Base-by-base conservation (phyloP, 2,113 vertebrate genomes). In the Hippocampus zosterae region DNA sequence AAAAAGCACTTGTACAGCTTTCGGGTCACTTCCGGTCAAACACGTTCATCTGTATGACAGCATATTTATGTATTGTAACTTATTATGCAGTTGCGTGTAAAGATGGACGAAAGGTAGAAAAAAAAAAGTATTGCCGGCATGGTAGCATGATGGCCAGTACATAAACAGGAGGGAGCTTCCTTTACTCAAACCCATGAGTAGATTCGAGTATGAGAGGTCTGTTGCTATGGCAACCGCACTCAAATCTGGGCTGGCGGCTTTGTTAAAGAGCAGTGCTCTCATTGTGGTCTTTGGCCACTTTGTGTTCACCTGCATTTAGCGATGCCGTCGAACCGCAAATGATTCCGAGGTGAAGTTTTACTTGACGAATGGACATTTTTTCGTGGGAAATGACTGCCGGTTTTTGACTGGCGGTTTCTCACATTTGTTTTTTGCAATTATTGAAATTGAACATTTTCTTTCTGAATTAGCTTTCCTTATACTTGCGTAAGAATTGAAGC, bases 171-270 rank as follows among this genome's bases (percentile, higher is more conserved):
- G 50, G 65, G 52, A 64, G 62, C 68, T 27, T 78, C 65, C 48
- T 68, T 69, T 73, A 57, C 71, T 81, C 75, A 81, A 83, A 81
- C 69, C 70, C 65, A 60, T 13, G 72, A 79, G 72, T 74, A 78
- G 72, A 56, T 76, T 70, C 1, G 1, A 59, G 68, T 21, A 50
- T 71, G 23, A 65, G 64, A 74, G 50, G 75, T 80, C 67, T 78
- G 88, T 91, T 86, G 60, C 88, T 67, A 87, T 79, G 83, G 86
- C 78, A 85, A 91, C 82, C 48, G 60, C 67, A 67, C 79, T 76
- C 68, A 76, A 80, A 73, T 79, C 72, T 27, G 16, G 56, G 72
- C 56, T 76, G 74, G 62, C 63, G 70, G 75, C 65, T 65, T 77
- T 78, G 74, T 67, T 65, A 25, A 71, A 69, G 52, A 78, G 65